Conservation (phyloP, 1,140 invertebrate genomes). For the Apocrypta bakeri region DNA sequence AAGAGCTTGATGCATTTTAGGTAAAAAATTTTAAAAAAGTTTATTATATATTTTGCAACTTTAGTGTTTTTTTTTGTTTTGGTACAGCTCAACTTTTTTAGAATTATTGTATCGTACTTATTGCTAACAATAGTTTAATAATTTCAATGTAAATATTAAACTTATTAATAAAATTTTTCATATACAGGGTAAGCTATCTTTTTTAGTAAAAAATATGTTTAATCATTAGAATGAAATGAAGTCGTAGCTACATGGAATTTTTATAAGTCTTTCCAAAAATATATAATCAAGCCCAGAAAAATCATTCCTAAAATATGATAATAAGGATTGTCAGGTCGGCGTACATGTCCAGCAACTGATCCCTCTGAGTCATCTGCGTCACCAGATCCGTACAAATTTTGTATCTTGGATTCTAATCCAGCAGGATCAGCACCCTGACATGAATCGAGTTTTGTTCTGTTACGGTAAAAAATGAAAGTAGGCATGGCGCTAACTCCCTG, state of each 20-base stretch:
- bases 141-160: neutral
- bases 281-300: slow-evolving; percentile 62
- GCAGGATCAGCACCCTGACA: slow-evolving; percentile 89
- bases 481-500: slow-evolving; percentile 97
- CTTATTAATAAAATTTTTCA: slow-evolving; percentile 3
- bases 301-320: slow-evolving; percentile 68
- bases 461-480: slow-evolving; percentile 97
- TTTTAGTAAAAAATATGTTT: neutral
- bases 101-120: neutral
- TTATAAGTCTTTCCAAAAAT: slow-evolving; percentile 62
- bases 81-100: slow-evolving; percentile 16
- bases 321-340: slow-evolving; percentile 63
- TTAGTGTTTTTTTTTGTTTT: neutral
- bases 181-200: too few relatives aligned
- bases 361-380: slow-evolving; percentile 78
- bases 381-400: slow-evolving; percentile 88
- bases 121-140: neutral
- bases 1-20: slow-evolving; percentile 37
- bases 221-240: neutral
- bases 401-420: slow-evolving; percentile 90
- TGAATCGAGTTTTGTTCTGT: slow-evolving; percentile 84
- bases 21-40: slow-evolving; percentile 58
- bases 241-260: slow-evolving; percentile 17
- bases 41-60: slow-evolving; percentile 24
- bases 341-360: slow-evolving; percentile 86